Evolutionary conservation across 2,113 vertebrate species (phyloP).

Genomic region (Epinephelus moara): DNA sequence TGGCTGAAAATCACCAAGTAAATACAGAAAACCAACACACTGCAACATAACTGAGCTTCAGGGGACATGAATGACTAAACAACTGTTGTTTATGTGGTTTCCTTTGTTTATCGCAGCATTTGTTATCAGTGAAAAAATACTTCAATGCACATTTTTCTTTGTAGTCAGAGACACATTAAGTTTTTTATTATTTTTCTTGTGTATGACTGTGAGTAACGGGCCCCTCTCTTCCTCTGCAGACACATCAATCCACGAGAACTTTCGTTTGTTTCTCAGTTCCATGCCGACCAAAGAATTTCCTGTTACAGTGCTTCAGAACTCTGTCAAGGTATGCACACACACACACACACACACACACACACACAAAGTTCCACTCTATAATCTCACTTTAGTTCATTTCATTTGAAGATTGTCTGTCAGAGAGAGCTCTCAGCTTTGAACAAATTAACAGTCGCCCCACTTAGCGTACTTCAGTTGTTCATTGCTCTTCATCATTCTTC

Average conservation of each 20-base stretch:
- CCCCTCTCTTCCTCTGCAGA: constrained; percentile 73
- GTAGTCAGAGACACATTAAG: background rate
- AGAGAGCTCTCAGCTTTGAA: background rate
- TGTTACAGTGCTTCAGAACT: constrained; percentile 90
- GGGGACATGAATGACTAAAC: background rate
- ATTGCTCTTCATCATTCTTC: background rate
- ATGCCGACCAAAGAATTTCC: constrained; percentile 89
- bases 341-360: background rate
- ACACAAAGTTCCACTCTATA: background rate
- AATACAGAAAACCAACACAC: background rate
- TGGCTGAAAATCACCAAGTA: background rate
- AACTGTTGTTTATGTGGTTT: background rate
- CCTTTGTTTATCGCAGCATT: background rate
- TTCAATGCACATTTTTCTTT: background rate
- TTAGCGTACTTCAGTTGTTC: background rate
- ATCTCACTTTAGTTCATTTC: constrained; percentile 6
- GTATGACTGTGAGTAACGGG: constrained; percentile 9
- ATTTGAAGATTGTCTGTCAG: constrained; percentile 27
- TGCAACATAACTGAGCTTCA: background rate
- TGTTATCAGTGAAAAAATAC: background rate
- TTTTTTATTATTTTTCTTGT: background rate
- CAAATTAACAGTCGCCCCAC: background rate
- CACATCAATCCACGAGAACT: constrained; percentile 83
- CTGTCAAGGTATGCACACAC: constrained; percentile 85
- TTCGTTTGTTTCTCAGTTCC: constrained; percentile 90